A percentile compares a stretch with the other conserved stretches of the same genome.
Evolutionary conservation across 92 coral and sea anemone species (phyloP).

Genomic region (Metridium senile): DNA sequence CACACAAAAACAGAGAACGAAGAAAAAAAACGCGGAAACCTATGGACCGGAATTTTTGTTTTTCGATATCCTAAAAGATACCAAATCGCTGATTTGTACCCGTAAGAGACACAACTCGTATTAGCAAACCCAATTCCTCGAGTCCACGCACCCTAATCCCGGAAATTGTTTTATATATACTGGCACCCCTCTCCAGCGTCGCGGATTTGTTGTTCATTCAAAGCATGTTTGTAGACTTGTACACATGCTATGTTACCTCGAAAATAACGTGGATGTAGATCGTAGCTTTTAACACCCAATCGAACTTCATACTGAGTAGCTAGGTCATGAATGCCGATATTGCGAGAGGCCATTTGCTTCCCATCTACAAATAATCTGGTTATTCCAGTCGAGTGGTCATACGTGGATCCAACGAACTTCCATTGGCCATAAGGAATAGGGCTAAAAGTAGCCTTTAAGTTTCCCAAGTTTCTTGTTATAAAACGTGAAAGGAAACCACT

Average conservation of each 20-base stretch:
- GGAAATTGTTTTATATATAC: no score
- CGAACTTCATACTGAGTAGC: slow-evolving; percentile 63
- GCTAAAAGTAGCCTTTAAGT: not conserved
- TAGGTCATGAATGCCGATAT: slow-evolving; percentile 44
- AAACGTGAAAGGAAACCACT: not conserved
- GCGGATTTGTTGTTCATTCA: slow-evolving; percentile 37
- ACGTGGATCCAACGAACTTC: slow-evolving; percentile 73
- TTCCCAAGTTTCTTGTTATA: not conserved
- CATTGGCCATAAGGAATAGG: slow-evolving; percentile 39
- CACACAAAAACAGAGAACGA: no score
- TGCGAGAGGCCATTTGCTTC: slow-evolving; percentile 21
- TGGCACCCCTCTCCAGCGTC: slow-evolving; percentile 9
- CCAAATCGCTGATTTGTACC: no score
- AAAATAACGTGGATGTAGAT: no score
- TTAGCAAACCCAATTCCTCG: no score
- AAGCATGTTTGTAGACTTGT: slow-evolving; percentile 52
- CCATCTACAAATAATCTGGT: slow-evolving; percentile 67
- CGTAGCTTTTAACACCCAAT: slow-evolving; percentile 60
- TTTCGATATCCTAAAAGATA: no score
- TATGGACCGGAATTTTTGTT: no score
- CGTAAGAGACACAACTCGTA: no score
- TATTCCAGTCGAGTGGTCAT: slow-evolving; percentile 49
- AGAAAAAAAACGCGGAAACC: no score
- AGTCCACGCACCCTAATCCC: no score
- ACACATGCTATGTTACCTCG: slow-evolving; percentile 63